Conservation (phyloP, 1,140 invertebrate species). For the Geopemphigus sp. region DNA sequence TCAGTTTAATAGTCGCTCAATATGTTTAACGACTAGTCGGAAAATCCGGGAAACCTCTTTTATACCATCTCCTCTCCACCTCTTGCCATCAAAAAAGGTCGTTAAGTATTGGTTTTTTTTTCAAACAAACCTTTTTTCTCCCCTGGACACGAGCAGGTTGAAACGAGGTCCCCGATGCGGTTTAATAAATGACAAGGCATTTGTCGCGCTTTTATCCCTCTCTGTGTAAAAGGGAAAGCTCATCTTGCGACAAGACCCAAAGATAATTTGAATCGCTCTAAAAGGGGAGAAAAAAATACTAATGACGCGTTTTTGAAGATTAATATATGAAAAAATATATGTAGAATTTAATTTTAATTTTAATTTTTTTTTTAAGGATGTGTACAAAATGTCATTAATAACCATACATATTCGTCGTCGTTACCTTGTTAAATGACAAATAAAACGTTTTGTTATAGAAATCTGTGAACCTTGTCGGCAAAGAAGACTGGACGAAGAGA, state of each 20-base stretch:
- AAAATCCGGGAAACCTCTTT: conserved; percentile 40
- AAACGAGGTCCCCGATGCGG: conserved; percentile 27
- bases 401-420: conserved; percentile 16
- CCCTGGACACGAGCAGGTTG: conserved; percentile 36
- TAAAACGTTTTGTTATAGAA: conserved; percentile 35
- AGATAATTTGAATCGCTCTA: conserved; percentile 41
- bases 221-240: conserved; percentile 37
- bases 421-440: conserved; percentile 44
- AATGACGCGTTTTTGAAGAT: conserved; percentile 46
- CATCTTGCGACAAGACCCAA: conserved; percentile 41
- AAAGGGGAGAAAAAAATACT: conserved; percentile 43
- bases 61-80: too few relatives aligned
- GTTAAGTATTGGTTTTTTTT: conserved; percentile 48
- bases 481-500: conserved; percentile 29
- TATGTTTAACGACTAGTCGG: conserved; percentile 45
- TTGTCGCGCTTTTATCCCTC: conserved; percentile 38
- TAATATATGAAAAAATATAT: conserved; percentile 41
- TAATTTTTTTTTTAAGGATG: conserved; percentile 29
- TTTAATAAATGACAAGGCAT: conserved; percentile 49
- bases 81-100: conserved; percentile 20
- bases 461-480: conserved; percentile 38
- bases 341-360: conserved; percentile 37
- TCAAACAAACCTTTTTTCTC: conserved; percentile 41
- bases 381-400: conserved; percentile 33
- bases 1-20: conserved; percentile 46